Percentiles rank a stretch among this genome's conserved stretches.
These are phyloP conservation scores for Latrodectus hesperus DNA, from an alignment of 2,888 invertebrate genomes.

Conservation along the genomic window DNA sequence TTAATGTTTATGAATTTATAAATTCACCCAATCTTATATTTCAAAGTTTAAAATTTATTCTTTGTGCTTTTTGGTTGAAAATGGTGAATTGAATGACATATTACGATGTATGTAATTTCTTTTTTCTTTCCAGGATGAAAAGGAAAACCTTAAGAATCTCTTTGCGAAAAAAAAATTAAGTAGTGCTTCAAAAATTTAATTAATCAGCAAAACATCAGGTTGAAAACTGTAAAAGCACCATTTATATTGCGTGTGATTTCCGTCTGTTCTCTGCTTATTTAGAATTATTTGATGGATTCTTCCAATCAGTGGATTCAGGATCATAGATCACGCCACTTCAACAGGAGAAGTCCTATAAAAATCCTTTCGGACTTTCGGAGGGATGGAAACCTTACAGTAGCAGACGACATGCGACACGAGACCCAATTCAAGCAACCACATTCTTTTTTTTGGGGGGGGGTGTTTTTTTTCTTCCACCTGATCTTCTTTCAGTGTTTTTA, in stretches of 20 bases:
- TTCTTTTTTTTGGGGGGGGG: neutral
- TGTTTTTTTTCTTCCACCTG: neutral
- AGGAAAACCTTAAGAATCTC: too few relatives aligned
- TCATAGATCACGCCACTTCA: conserved; percentile 15
- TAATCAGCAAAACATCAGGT: too few relatives aligned
- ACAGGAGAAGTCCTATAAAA: conserved; percentile 25
- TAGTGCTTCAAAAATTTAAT: too few relatives aligned
- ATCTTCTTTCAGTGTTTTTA: neutral
- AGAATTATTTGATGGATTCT: neutral
- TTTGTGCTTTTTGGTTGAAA: too few relatives aligned
- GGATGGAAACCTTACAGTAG: neutral
- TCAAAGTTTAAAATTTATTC: too few relatives aligned
- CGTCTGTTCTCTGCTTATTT: neutral
- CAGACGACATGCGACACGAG: neutral
- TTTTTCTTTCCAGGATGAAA: too few relatives aligned
- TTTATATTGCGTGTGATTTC: neutral
- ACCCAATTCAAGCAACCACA: neutral
- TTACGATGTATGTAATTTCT: too few relatives aligned
- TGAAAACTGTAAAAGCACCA: too few relatives aligned
- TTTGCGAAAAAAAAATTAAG: too few relatives aligned
- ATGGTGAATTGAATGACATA: too few relatives aligned
- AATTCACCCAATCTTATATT: too few relatives aligned
- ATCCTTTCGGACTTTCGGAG: neutral
- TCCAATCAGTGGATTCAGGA: neutral
- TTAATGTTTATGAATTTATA: too few relatives aligned